Evolutionary conservation across 2,113 vertebrate genomes (phyloP).

Genomic region (Peromyscus leucopus): DNA sequence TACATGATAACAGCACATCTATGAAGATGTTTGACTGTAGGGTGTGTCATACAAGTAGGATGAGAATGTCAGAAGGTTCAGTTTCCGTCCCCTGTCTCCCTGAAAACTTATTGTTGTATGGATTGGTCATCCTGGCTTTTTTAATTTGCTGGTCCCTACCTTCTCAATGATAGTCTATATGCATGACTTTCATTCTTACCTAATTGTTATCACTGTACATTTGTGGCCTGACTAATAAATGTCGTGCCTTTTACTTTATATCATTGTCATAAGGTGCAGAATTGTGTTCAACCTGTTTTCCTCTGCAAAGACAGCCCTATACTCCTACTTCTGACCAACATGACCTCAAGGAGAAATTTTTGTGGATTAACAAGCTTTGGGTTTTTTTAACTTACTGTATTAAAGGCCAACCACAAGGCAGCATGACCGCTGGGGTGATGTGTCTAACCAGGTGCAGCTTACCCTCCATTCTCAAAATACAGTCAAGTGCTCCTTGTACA

Average conservation of each 20-base stretch:
- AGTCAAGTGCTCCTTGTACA: background rate
- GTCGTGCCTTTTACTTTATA: background rate
- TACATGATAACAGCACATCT: background rate
- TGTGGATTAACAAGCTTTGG: background rate
- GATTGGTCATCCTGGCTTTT: background rate
- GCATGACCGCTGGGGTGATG: background rate
- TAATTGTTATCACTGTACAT: background rate
- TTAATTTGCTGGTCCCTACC: background rate
- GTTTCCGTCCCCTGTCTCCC: background rate
- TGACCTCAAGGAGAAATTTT: background rate
- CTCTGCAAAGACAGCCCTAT: background rate
- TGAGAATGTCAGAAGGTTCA: background rate
- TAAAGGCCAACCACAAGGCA: background rate
- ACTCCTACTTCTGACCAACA: background rate
- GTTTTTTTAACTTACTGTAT: background rate
- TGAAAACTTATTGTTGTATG: background rate
- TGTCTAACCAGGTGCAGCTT: background rate
- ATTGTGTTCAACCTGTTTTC: background rate
- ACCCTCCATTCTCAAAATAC: background rate
- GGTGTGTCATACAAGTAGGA: background rate
- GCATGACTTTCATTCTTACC: background rate
- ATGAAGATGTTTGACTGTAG: background rate
- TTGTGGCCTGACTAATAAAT: background rate
- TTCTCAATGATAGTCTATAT: too few species aligned
- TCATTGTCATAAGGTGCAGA: background rate